These are phyloP conservation scores for Ramphastos sulfuratus DNA, from an alignment of 2,113 vertebrate species.

Conservation along the genomic window DNA sequence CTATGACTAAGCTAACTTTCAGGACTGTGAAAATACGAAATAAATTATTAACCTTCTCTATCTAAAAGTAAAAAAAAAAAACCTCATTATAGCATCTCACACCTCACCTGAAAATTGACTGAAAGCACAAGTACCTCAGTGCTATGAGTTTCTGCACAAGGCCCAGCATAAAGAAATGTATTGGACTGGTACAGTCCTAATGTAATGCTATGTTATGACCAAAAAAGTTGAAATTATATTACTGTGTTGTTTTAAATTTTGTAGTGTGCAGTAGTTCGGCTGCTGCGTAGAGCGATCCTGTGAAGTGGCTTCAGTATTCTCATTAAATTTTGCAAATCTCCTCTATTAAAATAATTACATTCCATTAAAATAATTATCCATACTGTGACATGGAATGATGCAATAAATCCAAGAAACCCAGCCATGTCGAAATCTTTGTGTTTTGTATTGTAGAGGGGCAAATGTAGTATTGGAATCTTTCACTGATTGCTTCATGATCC, in stretches of 20 bases:
- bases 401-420: neutral
- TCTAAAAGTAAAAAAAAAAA: neutral
- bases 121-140: rapidly evolving
- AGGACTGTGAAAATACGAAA: neutral
- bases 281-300: neutral
- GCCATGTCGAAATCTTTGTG: rapidly evolving
- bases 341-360: no score
- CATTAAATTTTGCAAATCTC: neutral
- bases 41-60: neutral
- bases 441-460: neutral
- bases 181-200: neutral
- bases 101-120: neutral
- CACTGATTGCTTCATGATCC: neutral
- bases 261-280: rapidly evolving
- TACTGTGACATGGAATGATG: neutral
- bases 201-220: rapidly evolving
- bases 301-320: neutral
- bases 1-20: neutral
- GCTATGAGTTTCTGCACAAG: neutral
- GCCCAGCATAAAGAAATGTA: neutral
- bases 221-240: neutral
- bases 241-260: no score
- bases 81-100: rapidly evolving
- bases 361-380: no score
- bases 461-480: neutral